Percentiles rank a stretch among this genome's conserved stretches.
Conservation (phyloP, 2,113 vertebrate genomes). For the Dasyurus viverrinus region DNA sequence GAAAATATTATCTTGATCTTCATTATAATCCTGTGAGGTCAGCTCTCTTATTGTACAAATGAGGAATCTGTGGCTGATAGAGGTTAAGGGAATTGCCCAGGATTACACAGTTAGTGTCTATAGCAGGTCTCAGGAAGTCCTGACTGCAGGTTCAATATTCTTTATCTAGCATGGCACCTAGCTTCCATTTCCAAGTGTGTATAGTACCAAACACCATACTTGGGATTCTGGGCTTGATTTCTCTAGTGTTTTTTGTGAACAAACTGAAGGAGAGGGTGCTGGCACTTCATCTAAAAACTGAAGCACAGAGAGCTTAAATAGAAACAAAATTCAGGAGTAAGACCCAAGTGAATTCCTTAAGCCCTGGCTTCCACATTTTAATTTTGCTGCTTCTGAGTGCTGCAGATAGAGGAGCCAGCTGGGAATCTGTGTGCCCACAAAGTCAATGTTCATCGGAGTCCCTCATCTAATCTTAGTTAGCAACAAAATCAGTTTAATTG, state of each 20-base stretch:
- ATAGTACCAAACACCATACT: not conserved
- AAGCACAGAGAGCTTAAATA: not conserved
- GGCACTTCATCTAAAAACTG: not conserved
- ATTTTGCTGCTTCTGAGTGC: slow-evolving; percentile 15
- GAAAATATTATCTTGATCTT: not conserved
- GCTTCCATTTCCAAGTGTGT: not conserved
- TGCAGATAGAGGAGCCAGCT: slow-evolving; percentile 8
- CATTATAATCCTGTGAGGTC: not conserved
- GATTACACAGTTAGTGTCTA: not conserved
- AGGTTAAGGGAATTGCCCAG: not conserved
- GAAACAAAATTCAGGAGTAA: not conserved
- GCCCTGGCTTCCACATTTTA: not conserved
- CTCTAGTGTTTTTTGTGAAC: not conserved
- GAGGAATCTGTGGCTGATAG: not conserved
- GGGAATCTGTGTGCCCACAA: slow-evolving; percentile 12
- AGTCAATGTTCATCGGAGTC: not conserved
- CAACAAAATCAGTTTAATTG: slow-evolving; percentile 45
- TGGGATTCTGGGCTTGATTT: not conserved
- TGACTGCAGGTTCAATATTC: not conserved
- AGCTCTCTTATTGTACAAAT: not conserved
- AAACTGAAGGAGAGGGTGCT: not conserved
- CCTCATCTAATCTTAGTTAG: slow-evolving; percentile 50
- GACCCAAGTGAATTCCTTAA: slow-evolving; percentile 25
- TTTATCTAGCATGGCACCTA: not conserved
- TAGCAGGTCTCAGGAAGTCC: not conserved